These are phyloP conservation scores for Bettongia penicillata DNA, from an alignment of 2,113 vertebrate species.

Conservation along the genomic window DNA sequence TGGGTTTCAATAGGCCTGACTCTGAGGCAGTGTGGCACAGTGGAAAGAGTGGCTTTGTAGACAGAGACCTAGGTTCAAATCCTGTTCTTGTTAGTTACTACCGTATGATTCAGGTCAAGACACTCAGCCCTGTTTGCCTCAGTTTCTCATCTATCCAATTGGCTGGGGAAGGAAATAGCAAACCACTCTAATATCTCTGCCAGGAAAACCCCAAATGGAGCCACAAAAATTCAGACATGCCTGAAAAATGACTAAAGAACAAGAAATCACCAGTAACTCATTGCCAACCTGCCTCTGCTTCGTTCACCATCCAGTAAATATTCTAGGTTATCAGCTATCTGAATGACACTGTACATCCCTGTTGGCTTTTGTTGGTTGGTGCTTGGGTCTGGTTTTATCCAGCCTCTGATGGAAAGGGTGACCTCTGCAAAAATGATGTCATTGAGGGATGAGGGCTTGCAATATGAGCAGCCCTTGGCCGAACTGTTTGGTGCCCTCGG, in stretches of 20 bases:
- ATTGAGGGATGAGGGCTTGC: background rate
- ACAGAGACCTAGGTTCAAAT: background rate
- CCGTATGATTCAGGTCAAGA: background rate
- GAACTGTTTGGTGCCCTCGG: too few species aligned
- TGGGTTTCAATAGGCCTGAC: background rate
- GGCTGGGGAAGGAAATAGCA: background rate
- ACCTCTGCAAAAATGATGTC: background rate
- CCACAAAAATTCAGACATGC: background rate
- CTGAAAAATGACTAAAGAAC: background rate
- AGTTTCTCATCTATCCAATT: background rate
- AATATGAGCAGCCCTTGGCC: background rate
- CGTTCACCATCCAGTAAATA: background rate
- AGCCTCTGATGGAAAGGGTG: background rate
- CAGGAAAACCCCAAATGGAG: background rate
- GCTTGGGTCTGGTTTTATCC: background rate
- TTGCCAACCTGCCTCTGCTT: background rate
- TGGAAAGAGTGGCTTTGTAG: background rate
- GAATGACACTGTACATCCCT: background rate
- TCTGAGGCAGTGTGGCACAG: background rate
- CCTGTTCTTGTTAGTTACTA: background rate
- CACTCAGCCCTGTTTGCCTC: background rate
- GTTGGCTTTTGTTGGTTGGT: background rate
- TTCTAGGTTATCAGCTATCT: background rate
- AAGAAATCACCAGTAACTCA: background rate
- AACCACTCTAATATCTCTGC: background rate